These are phyloP conservation scores for Acropora tenuis DNA, from an alignment of 64 coral and sea anemone species.

Conservation along the genomic window DNA sequence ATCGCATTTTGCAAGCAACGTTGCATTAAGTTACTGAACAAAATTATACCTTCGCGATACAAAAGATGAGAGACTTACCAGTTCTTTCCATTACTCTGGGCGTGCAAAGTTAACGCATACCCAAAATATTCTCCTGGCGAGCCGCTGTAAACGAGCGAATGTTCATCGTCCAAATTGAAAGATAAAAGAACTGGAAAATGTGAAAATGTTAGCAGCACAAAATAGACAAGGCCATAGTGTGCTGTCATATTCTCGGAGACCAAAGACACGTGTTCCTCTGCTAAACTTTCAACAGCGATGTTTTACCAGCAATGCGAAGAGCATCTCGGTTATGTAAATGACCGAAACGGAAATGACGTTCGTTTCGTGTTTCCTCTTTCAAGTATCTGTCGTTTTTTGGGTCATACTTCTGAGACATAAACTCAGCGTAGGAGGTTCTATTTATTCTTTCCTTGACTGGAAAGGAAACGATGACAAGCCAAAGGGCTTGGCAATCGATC, in stretches of 20 bases:
- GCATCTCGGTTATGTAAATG: too few species aligned
- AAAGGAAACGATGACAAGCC: background rate
- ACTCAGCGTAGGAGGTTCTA: too few species aligned
- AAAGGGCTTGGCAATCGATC: too few species aligned
- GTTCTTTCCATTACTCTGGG: background rate
- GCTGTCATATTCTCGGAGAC: background rate
- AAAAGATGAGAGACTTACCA: slow-evolving; percentile 8
- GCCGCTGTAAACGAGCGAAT: slow-evolving; percentile 11
- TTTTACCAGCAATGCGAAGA: too few species aligned
- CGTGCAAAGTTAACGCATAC: slow-evolving; percentile 3
- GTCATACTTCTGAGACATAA: too few species aligned
- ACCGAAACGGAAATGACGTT: too few species aligned
- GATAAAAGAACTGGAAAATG: background rate
- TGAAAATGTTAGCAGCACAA: background rate
- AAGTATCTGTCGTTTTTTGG: too few species aligned
- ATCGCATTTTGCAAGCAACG: background rate
- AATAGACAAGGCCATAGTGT: background rate
- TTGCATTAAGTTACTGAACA: background rate
- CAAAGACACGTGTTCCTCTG: too few species aligned
- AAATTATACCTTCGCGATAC: background rate
- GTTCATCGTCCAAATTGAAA: slow-evolving; percentile 22
- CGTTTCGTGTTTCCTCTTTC: too few species aligned
- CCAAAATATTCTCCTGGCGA: slow-evolving; percentile 25
- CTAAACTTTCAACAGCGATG: too few species aligned
- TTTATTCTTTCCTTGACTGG: background rate